Base-by-base conservation (phyloP, 2,113 vertebrate genomes). In the Phylloscopus trochiloides region DNA sequence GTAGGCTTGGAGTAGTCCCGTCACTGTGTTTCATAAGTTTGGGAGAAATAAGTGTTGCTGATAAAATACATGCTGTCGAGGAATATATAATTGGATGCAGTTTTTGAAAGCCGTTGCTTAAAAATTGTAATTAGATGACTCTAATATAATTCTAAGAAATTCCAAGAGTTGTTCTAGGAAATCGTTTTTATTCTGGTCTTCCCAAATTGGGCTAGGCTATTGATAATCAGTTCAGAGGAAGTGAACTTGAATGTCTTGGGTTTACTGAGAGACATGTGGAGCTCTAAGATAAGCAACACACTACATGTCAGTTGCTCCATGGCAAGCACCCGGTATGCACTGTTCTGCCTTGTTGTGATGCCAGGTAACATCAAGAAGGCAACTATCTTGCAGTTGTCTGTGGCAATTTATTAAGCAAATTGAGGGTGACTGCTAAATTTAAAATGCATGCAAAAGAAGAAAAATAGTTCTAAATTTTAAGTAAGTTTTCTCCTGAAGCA, bases 1-100 rank as follows among this genome's bases (percentile, higher is more conserved):
- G 73, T 94, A 94, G 94, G 86, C 95, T 96, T 92, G 91, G 91
- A 72, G 86, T 72, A 89, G 94, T 94, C 84, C 91, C 10, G 2
- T 89, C 36, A 0, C 78, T 95, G 88, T 94, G 77, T 91, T 87
- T 92, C 34, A 58, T 90, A 78, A 92, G 45, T 85, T 83, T 72
- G 86, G 61, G 68, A 95, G 89, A 87, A 91, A 82, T 57, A 85
- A 78, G 20, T 89, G 67, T 52, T 87, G 45, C 62, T 91, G n/a
- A 85, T 91, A 52, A 84, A 89, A 61, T 54, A 17, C 42, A 2
- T 91, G 29, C 50, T 86, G 21, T 38, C 21, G 48, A 85, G 52
- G 25, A 91, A 50, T 68, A 22, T 75, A 0, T 75, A 14, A 65
- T 42, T 68, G 52, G 57, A 42, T 89, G 45, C 31, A 38, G n/a